Base-by-base conservation (phyloP, 2,888 invertebrate genomes). In the Lasioglossum calceatum region DNA sequence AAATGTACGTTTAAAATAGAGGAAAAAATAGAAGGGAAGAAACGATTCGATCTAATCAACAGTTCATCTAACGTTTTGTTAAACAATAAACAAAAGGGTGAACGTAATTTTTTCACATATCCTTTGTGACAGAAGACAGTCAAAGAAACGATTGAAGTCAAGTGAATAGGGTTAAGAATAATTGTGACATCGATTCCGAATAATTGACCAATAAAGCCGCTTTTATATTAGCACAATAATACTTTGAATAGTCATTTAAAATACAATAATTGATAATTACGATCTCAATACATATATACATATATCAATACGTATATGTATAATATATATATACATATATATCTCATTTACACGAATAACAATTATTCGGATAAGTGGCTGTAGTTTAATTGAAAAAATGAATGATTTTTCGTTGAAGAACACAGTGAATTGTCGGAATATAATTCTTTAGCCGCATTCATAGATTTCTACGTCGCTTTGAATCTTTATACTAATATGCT, bases 211-310 rank as follows among this genome's bases (percentile, higher is more conserved):
- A 93, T 93, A 93, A 90, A 93, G 91, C 92, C 92, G 78, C 85
- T 89, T 92, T 93, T 92, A 93, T 93, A 92, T 93, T 93, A 92
- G 93, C 91, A 93, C 92, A 93, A 92, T 93, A 93, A 93, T 93
- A 93, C 90, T 93, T 93, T 87, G 89, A 92, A 93, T 93, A 92
- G 88, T 92, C 90, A 91, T 89, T 92, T 92, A 85, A 90, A 92
- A 92, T 93, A 93, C 92, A 93, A 90, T 92, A 92, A 92, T 93
- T 84, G 88, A 90, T 91, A 88, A 87, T 92, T 90, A 92, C 91
- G 86, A 89, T 91, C 92, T 91, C 88, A 91, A 91, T 67, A 67
- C 36, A 67, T 67, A 36, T 67, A 67, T 36, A 39, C 36, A 36
- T 67, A 39, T 67, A 67, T 39, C 8, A 19, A 39, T 39, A 67